phyloP scores from a whole-genome alignment of 1,140 invertebrate genomes.

The Heterodera carotae region DNA sequence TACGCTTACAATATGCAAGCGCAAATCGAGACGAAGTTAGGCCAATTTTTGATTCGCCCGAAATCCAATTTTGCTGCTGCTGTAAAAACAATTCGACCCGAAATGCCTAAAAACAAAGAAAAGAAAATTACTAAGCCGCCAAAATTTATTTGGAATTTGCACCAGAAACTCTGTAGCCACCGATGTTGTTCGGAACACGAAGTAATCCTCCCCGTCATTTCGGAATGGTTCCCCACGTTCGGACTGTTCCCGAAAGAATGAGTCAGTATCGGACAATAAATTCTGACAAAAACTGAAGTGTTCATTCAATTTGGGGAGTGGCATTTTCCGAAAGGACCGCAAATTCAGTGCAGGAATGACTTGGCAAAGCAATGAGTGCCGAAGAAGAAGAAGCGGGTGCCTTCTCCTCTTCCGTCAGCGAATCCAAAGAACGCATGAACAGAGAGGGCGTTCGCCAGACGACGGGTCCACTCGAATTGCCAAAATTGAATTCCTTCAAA shows the following conservation, averaged over 20 bases:
- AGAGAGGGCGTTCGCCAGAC: slow-evolving; percentile 27
- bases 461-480: slow-evolving; percentile 22
- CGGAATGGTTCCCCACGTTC: slow-evolving; percentile 55
- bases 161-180: slow-evolving; percentile 62
- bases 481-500: slow-evolving; percentile 36
- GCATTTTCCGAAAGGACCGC: no score
- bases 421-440: slow-evolving; percentile 30
- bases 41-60: slow-evolving; percentile 48
- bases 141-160: background rate
- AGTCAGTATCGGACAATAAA: slow-evolving; percentile 22
- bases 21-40: slow-evolving; percentile 1
- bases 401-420: background rate
- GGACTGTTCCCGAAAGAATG: slow-evolving; percentile 52
- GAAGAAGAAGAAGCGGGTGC: background rate
- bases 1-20: slow-evolving; percentile 43
- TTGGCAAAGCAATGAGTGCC: slow-evolving; percentile 41
- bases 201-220: slow-evolving; percentile 57
- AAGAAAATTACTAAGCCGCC: background rate
- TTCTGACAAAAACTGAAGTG: slow-evolving; percentile 1
- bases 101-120: slow-evolving; percentile 53
- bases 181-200: slow-evolving; percentile 56
- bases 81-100: slow-evolving; percentile 62
- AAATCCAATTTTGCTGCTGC: slow-evolving; percentile 50
- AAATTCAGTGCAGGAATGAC: slow-evolving; percentile 54
- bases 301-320: background rate